phyloP scores from a whole-genome alignment of 2,113 vertebrate genomes.

The Axis porcinus region DNA sequence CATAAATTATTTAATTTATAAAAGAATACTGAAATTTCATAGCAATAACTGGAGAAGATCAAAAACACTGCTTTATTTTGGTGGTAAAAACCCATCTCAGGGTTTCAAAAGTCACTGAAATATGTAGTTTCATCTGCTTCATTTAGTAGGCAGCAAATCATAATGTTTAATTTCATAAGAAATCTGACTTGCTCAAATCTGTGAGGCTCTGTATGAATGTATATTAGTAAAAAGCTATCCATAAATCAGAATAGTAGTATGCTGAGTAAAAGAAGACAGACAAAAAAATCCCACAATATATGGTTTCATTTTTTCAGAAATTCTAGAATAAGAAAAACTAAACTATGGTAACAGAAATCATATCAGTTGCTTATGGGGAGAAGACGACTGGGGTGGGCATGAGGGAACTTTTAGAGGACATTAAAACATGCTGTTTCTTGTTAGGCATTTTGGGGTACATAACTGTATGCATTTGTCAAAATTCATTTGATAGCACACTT shows the following conservation, averaged over 20 bases:
- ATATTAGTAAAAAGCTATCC: not conserved
- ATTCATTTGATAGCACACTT: not conserved
- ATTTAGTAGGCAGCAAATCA: not conserved
- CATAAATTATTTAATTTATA: not conserved
- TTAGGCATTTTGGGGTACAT: not conserved
- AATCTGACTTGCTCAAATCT: not conserved
- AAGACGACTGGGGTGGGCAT: not conserved
- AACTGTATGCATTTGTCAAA: not conserved
- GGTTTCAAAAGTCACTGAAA: not conserved
- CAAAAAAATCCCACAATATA: not conserved
- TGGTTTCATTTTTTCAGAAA: not conserved
- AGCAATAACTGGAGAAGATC: not conserved
- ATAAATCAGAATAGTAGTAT: not conserved
- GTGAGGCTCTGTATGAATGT: not conserved
- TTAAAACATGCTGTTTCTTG: not conserved
- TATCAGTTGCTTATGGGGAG: not conserved
- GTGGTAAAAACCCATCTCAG: not conserved
- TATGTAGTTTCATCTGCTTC: not conserved
- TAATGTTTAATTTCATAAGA: slow-evolving; percentile 24
- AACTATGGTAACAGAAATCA: not conserved
- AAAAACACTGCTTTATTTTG: not conserved
- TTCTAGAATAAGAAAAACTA: not conserved
- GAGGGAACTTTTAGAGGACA: not conserved
- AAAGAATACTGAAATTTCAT: slow-evolving; percentile 22
- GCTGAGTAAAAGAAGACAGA: not conserved